These are phyloP conservation scores for Eupithecia inturbata DNA, from an alignment of 2,888 invertebrate species.

Conservation along the genomic window DNA sequence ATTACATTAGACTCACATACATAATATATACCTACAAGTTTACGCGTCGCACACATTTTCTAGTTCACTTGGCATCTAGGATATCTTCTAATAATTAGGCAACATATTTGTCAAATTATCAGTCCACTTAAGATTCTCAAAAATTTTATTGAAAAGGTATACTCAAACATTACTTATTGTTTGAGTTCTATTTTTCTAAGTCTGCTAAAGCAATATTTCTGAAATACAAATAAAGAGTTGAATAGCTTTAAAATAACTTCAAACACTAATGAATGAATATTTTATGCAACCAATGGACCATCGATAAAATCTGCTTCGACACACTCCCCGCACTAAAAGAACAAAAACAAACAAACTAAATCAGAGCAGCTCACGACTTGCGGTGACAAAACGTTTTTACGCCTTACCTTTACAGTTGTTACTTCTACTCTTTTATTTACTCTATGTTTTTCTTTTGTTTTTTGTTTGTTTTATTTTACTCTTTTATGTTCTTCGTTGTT, in stretches of 20 bases:
- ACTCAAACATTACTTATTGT: neutral
- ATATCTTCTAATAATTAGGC: neutral
- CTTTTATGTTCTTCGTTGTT: conserved; percentile 40
- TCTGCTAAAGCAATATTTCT: neutral
- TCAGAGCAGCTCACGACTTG: conserved; percentile 43
- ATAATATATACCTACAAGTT: neutral
- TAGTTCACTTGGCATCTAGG: neutral
- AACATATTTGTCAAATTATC: neutral
- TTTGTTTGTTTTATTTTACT: conserved; percentile 31
- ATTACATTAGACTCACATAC: neutral
- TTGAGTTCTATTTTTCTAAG: neutral
- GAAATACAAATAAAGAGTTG: neutral
- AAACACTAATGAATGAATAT: conserved; percentile 46
- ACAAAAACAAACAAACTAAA: conserved; percentile 38
- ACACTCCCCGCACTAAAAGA: conserved; percentile 27
- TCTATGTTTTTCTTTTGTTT: conserved; percentile 18
- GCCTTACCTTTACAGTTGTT: conserved; percentile 51
- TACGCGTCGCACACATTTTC: neutral
- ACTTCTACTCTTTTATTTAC: conserved; percentile 16
- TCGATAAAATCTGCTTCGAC: conserved; percentile 20
- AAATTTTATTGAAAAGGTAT: neutral
- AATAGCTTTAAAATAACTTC: conserved; percentile 39
- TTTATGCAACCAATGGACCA: conserved; percentile 37
- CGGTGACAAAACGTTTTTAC: conserved; percentile 71
- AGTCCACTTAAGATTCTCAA: neutral